Evolutionary conservation across 2,797 vertebrate genomes (phyloP).

Genomic region (Hemitrygon akajei): DNA sequence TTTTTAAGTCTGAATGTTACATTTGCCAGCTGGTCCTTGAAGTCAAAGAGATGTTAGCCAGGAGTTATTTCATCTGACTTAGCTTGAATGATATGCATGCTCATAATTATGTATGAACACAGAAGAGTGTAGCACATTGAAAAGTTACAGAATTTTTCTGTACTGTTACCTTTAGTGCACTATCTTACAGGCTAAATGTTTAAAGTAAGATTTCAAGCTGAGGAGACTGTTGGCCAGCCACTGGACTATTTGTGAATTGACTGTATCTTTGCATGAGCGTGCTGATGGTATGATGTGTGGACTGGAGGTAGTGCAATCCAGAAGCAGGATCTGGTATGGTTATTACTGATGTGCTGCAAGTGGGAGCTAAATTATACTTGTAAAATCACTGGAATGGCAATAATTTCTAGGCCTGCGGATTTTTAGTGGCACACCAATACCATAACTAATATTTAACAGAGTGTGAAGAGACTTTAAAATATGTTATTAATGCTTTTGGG

Average conservation of each 20-base stretch:
- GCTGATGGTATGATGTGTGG: too few species aligned
- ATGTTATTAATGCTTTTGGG: neutral
- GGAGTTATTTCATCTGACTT: neutral
- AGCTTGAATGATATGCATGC: neutral
- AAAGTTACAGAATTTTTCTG: neutral
- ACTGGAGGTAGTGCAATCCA: neutral
- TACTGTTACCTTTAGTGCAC: neutral
- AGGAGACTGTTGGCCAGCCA: neutral
- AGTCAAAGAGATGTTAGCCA: neutral
- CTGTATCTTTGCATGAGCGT: too few species aligned
- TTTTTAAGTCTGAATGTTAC: neutral
- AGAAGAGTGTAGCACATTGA: neutral
- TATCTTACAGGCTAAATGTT: neutral
- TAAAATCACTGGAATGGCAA: neutral
- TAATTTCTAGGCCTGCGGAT: neutral
- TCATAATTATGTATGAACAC: neutral
- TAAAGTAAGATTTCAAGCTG: neutral
- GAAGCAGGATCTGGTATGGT: neutral
- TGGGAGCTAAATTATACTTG: neutral
- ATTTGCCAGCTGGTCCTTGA: neutral
- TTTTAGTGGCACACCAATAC: neutral
- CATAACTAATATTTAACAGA: neutral
- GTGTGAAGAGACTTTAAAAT: neutral
- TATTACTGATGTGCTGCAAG: neutral
- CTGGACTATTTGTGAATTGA: neutral